Evolutionary conservation across 30 jellyfish, hydroid and myxozoan species (phyloP).

Genomic region (Euphysa ruthae): DNA sequence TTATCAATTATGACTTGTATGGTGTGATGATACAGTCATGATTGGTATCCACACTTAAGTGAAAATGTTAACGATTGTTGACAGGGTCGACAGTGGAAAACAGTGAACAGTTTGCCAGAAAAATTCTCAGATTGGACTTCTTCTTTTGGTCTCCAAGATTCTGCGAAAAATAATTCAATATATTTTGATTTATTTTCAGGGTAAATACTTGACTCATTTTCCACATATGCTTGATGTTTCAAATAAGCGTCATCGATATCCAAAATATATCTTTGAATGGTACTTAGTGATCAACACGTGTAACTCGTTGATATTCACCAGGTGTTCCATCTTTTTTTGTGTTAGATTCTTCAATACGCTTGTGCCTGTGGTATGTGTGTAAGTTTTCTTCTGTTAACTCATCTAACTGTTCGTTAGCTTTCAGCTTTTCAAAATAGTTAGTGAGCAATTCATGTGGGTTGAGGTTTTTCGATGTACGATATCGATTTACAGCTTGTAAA

Average conservation of each 20-base stretch:
- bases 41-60: slow-evolving; percentile 20
- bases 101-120: slow-evolving; percentile 5
- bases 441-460: too few species aligned
- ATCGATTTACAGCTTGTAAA: not conserved
- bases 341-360: too few species aligned
- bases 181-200: not conserved
- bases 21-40: slow-evolving; percentile 26
- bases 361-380: too few species aligned
- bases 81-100: slow-evolving; percentile 25
- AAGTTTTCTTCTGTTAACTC: too few species aligned
- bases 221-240: slow-evolving; percentile 13
- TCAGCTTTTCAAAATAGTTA: too few species aligned
- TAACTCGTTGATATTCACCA: too few species aligned
- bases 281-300: not conserved
- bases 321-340: too few species aligned
- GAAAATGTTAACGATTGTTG: slow-evolving; percentile 10
- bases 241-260: not conserved
- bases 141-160: slow-evolving; percentile 5
- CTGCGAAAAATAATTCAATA: too few species aligned
- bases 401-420: too few species aligned
- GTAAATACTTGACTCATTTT: not conserved
- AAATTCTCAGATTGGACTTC: slow-evolving; percentile 11
- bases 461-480: too few species aligned
- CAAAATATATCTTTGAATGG: not conserved
- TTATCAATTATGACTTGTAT: slow-evolving; percentile 9